Conservation (phyloP, 2,888 invertebrate genomes). For the Eurytoma adleriae region DNA sequence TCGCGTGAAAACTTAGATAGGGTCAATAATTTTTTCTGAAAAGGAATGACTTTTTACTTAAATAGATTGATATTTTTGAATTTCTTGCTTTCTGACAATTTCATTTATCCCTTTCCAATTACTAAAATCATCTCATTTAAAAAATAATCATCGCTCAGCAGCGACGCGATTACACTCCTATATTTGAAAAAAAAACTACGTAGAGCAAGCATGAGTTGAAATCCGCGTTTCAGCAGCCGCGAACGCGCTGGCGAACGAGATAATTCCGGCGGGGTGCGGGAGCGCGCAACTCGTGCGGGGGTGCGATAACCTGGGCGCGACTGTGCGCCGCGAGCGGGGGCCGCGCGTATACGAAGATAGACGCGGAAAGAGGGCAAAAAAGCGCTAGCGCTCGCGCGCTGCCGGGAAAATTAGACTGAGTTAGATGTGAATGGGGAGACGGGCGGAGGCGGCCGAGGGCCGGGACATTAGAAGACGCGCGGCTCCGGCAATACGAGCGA, state of each 20-base stretch:
- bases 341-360: not conserved
- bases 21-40: too few species aligned
- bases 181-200: too few species aligned
- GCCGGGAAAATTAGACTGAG: not conserved
- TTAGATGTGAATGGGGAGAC: not conserved
- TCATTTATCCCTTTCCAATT: too few species aligned
- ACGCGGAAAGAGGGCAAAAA: not conserved
- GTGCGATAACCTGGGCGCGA: not conserved
- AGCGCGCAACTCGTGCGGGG: not conserved
- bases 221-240: not conserved
- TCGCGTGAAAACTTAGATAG: too few species aligned
- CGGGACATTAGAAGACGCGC: not conserved
- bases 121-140: too few species aligned
- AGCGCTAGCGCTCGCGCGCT: not conserved
- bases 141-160: too few species aligned
- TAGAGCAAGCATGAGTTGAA: too few species aligned
- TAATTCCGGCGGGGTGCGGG: not conserved
- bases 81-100: too few species aligned
- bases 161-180: too few species aligned
- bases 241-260: not conserved
- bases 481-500: not conserved
- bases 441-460: not conserved
- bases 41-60: too few species aligned
- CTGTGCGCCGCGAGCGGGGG: too few species aligned
- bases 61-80: too few species aligned